Evolutionary conservation across 1,140 invertebrate species (phyloP), one percentile per base, ranked within the genome.

Genomic region (Brachionus manjavacas): DNA sequence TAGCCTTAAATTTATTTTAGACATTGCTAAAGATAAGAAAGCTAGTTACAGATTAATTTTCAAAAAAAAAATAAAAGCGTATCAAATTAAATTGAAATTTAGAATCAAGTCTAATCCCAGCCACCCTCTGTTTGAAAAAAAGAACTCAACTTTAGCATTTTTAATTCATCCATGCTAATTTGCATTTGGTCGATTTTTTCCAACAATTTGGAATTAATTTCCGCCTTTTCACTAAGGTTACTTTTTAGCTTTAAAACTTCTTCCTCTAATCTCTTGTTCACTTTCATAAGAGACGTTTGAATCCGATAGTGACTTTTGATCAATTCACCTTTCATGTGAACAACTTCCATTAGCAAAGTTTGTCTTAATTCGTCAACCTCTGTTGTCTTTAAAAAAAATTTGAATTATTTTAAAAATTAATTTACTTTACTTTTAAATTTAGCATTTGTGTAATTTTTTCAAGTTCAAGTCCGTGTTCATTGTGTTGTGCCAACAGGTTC

Each of bases 311-410:
- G 79, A 43, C 39, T 64, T 31, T 68, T 81, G 6, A 81, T 28
- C 20, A 81, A 39, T 64, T 81, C 79, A n/a, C 35, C 49, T 9
- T 81, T 81, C 79, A 81, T 64, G 39, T 81, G 39, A 16, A 81
- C 52, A 35, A 81, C 79, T 60, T 81, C 52, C 79, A 81, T 81
- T 68, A 64, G 52, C 25, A 81, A 55, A 31, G 79, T 81, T 68
- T 81, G 79, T 39, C 52, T 81, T 6, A 81, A 16, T 16, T 81
- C 79, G 3, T 81, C 79, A 14, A 81, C 79, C 31, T 81, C 79
- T 14, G 3, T 60, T 23, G 16, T 25, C 43, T 76, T 49, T n/a
- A 76, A 49, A 23, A 41, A 72, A 43, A 76, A 49, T 20, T 2
- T 20, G 0, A 72, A 68, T 6, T 31, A 68, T 23, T 28, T 68